Base-by-base conservation (phyloP, 2,888 invertebrate genomes). In the Girardia tigrina region DNA sequence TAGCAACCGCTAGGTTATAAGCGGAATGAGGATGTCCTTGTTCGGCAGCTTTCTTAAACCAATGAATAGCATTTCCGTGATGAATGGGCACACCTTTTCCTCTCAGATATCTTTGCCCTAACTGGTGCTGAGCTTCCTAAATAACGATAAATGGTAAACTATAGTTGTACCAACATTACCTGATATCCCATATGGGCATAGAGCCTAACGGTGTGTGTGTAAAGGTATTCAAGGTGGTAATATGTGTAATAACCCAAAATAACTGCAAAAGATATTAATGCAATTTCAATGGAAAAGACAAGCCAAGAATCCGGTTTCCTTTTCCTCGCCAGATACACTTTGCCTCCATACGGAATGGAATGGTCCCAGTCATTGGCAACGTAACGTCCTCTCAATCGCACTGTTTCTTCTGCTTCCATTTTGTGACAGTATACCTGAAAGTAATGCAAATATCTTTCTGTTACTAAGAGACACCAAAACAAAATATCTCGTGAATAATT, bases 1-100 rank as follows among this genome's bases (percentile, higher is more conserved):
- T 86, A 26, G 85, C 86, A 26, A 86, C 82, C 2, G 86, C 87
- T 73, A 86, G 80, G 79, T 86, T 86, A 80, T 86, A 87, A 0
- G 85, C 80, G 0, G 86, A 85, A 78, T 85, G 84, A 0, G 86
- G 83, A 79, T 87, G 86, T 0, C 86, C 86, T 78, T 86, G 84
- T 73, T 85, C 84, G 0, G 86, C 83, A 2, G 86, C 86, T 80
- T 84, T 84, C 77, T 81, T 82, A 78, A 85, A 86, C 85, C 86
- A 86, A 72, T 85, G 80, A 83, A 86, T 84, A 0, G 86, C 86
- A 72, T 80, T 82, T 20, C 81, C 81, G 29, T 81, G 79, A 78
- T 86, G 83, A 78, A 83, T 80, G 0, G 83, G 81, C 0, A 84
- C 84, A 0, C 86, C 86, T 23, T 72, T 76, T 80, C 85, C 86